These are phyloP conservation scores for Murina feae DNA, from an alignment of 2,113 vertebrate species.

Conservation along the genomic window DNA sequence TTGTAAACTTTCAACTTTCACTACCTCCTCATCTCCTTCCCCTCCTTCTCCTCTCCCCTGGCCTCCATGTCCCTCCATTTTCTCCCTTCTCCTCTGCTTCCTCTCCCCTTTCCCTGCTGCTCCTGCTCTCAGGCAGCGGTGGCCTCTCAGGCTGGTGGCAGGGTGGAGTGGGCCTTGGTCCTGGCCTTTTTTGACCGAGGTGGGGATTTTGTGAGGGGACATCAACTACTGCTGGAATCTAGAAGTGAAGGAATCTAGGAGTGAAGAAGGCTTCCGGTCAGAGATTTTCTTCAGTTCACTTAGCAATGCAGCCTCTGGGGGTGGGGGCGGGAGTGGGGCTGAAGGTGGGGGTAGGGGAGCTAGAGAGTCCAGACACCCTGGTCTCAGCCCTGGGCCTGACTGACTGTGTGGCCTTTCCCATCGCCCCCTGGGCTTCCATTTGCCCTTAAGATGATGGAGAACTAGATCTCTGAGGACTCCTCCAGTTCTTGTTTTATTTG, in stretches of 20 bases:
- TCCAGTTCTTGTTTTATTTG: neutral
- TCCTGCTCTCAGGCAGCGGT: neutral
- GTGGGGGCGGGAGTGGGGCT: neutral
- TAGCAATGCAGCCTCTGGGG: neutral
- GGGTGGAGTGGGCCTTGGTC: neutral
- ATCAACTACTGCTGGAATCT: neutral
- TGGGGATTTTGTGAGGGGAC: neutral
- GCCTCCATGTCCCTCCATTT: neutral
- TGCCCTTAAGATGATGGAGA: neutral
- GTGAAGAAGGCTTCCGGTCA: neutral
- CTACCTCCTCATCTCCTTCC: neutral
- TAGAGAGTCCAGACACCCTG: neutral
- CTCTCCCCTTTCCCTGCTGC: neutral
- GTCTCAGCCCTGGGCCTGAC: neutral
- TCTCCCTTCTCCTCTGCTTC: neutral
- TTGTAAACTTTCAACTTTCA: neutral
- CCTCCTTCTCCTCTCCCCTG: neutral
- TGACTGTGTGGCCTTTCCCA: neutral
- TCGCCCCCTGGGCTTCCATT: neutral
- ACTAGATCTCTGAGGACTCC: neutral
- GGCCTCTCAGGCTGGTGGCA: neutral
- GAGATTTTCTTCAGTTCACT: neutral
- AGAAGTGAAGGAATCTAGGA: constrained; percentile 16
- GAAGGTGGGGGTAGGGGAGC: neutral
- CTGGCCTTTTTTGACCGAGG: neutral